Conservation (phyloP, 1,140 invertebrate species). For the Drosophila hydei region DNA sequence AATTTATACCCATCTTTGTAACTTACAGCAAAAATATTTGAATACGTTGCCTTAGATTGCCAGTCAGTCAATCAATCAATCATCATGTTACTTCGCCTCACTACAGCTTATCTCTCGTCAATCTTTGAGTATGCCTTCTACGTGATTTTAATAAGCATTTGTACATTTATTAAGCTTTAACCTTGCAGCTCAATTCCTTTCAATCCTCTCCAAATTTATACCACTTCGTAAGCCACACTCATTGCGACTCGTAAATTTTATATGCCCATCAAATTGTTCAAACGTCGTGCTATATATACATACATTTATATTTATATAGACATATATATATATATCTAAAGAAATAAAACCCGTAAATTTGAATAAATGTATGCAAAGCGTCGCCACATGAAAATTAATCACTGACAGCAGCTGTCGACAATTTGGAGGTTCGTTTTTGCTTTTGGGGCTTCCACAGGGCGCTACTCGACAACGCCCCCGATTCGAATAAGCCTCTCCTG, state of each 20-base stretch:
- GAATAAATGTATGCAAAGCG: conserved; percentile 44
- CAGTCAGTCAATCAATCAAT: not conserved
- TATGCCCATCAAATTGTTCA: conserved; percentile 39
- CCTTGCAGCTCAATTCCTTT: conserved; percentile 39
- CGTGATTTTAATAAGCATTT: conserved; percentile 11
- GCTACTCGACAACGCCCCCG: not conserved
- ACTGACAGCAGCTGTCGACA: conserved; percentile 45
- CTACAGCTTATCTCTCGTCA: not conserved
- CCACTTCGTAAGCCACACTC: conserved; percentile 22
- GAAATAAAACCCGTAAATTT: conserved; percentile 36
- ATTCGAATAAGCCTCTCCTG: not conserved
- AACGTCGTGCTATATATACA: conserved; percentile 6
- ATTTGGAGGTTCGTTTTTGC: conserved; percentile 27
- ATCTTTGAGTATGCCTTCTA: not conserved
- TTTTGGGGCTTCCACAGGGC: not conserved
- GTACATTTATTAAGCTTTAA: conserved; percentile 19
- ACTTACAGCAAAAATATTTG: too few species aligned
- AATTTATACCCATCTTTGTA: too few species aligned
- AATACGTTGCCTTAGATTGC: not conserved
- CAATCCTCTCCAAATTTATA: conserved; percentile 7
- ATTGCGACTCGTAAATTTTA: conserved; percentile 39
- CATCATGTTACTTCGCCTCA: not conserved
- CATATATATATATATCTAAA: not conserved
- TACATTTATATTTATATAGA: not conserved
- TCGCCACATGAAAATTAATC: conserved; percentile 58